Conservation (phyloP, 2,888 invertebrate species). For the Acronicta aceris region DNA sequence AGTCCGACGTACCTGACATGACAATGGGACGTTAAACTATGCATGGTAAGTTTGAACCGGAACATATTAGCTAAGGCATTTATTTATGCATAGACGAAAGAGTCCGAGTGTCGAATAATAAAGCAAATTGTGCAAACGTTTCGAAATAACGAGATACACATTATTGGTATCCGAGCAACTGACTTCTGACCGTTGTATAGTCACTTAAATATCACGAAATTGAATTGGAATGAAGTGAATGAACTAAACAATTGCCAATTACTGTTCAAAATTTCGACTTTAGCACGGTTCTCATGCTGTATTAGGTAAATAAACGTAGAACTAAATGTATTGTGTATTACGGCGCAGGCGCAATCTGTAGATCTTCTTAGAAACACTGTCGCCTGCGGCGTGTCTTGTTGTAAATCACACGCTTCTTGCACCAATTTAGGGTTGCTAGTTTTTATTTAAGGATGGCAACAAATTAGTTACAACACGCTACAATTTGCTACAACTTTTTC, state of each 20-base stretch:
- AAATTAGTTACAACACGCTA: slow-evolving; percentile 7
- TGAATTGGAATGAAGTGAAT: slow-evolving; percentile 67
- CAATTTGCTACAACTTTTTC: neutral
- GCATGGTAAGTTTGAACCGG: neutral
- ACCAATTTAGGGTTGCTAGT: slow-evolving; percentile 64
- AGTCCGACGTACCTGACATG: too few species aligned
- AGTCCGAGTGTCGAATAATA: slow-evolving; percentile 31
- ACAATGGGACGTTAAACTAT: too few species aligned
- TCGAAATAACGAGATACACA: slow-evolving; percentile 51
- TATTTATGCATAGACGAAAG: slow-evolving; percentile 7
- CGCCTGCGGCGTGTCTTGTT: slow-evolving; percentile 77
- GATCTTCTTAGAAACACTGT: slow-evolving; percentile 80
- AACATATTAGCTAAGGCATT: neutral
- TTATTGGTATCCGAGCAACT: slow-evolving; percentile 47
- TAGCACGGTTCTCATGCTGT: slow-evolving; percentile 72
- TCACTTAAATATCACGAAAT: slow-evolving; percentile 68
- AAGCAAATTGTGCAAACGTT: slow-evolving; percentile 37
- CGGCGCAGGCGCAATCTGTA: slow-evolving; percentile 70
- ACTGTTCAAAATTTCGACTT: slow-evolving; percentile 72
- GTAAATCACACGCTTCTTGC: slow-evolving; percentile 73
- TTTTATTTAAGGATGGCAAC: slow-evolving; percentile 32
- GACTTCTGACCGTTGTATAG: slow-evolving; percentile 61
- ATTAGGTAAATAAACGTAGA: slow-evolving; percentile 74
- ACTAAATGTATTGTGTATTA: slow-evolving; percentile 65
- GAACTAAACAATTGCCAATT: slow-evolving; percentile 76